Percentiles rank a stretch among this genome's conserved stretches.
Evolutionary conservation across 2,888 invertebrate genomes (phyloP).

Genomic region (Athrips mouffetella): DNA sequence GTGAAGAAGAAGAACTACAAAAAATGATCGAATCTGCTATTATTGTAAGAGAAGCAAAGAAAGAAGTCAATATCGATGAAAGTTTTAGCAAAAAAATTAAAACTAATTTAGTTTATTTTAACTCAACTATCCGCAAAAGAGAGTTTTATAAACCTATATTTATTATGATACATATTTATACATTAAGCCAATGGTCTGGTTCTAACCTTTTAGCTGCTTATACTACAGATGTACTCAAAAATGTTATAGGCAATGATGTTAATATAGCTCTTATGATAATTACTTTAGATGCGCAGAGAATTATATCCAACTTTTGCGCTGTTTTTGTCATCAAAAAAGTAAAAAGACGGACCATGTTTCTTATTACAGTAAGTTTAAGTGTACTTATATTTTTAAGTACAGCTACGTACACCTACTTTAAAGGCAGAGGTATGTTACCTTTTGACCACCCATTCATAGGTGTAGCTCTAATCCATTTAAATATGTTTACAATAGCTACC

Average conservation of each 20-base stretch:
- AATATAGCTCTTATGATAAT: constrained; percentile 49
- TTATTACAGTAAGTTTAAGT: constrained; percentile 42
- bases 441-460: constrained; percentile 46
- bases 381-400: constrained; percentile 40
- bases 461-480: constrained; percentile 43
- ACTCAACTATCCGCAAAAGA: constrained; percentile 40
- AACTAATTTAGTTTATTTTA: constrained; percentile 36
- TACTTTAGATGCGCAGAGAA: constrained; percentile 52
- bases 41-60: too few relatives aligned
- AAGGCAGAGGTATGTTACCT: constrained; percentile 32
- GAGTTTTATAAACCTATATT: constrained; percentile 55
- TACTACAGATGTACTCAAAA: too few relatives aligned
- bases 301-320: constrained; percentile 49
- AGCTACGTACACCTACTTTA: constrained; percentile 46
- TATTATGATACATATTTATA: too few relatives aligned
- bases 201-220: too few relatives aligned
- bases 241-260: constrained; percentile 52
- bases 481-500: constrained; percentile 74
- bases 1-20: constrained; percentile 53
- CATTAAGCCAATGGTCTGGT: too few relatives aligned
- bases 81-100: constrained; percentile 33
- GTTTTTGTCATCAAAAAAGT: constrained; percentile 56
- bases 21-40: constrained; percentile 45
- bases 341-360: constrained; percentile 51
- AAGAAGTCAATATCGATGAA: constrained; percentile 30